A percentile compares a stretch with the other conserved stretches of the same genome.
Evolutionary conservation across 2,113 vertebrate species (phyloP).

Genomic region (Callorhinus ursinus): DNA sequence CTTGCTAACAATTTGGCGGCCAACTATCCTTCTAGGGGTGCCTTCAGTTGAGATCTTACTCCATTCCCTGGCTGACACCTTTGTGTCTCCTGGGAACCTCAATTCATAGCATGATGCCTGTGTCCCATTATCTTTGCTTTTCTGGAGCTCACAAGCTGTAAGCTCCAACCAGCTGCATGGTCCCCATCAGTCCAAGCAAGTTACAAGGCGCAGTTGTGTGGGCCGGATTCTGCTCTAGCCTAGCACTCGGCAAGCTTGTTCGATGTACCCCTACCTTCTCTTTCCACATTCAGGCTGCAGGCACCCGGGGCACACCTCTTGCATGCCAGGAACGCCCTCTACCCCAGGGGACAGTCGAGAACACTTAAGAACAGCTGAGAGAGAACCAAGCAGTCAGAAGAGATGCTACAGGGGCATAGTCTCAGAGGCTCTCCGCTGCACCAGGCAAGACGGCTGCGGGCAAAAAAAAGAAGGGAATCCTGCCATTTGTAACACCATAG

Average conservation of each 20-base stretch:
- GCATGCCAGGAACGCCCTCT: neutral
- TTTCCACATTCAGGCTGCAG: neutral
- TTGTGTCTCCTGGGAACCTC: neutral
- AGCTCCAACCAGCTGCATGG: neutral
- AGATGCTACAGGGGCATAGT: neutral
- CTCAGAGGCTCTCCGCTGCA: neutral
- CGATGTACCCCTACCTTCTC: neutral
- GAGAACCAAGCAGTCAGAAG: neutral
- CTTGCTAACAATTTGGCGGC: neutral
- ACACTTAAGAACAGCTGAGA: neutral
- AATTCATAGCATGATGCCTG: too few relatives aligned
- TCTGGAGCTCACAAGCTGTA: neutral
- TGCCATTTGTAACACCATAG: neutral
- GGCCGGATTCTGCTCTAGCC: neutral
- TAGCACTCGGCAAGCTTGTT: neutral
- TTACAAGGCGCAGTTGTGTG: neutral
- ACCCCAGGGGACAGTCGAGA: neutral
- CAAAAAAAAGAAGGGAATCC: neutral
- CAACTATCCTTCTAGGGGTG: neutral
- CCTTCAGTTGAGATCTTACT: neutral
- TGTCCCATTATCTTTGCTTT: too few relatives aligned
- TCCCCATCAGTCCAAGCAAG: neutral
- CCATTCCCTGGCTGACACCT: fast-evolving
- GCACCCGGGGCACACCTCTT: neutral
- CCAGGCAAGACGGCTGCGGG: neutral